Percentiles rank a stretch among this genome's conserved stretches.
Evolutionary conservation across 2,797 vertebrate species (phyloP).

Genomic region (Ciconia nigra): DNA sequence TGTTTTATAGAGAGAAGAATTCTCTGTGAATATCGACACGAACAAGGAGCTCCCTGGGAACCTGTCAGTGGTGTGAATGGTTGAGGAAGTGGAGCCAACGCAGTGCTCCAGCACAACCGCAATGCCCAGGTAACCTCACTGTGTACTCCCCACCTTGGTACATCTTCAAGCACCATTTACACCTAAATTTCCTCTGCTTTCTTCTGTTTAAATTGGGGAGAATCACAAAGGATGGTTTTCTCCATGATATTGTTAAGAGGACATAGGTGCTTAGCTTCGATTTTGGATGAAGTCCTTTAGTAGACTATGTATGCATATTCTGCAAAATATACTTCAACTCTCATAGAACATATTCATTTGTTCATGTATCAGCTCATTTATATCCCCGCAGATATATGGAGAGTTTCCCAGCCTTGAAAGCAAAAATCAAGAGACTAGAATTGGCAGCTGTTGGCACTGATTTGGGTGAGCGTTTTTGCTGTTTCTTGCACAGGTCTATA

Average conservation of each 20-base stretch:
- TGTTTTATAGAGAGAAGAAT: neutral
- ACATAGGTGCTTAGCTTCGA: neutral
- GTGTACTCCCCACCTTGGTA: neutral
- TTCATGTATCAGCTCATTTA: conserved; percentile 11
- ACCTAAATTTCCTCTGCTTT: neutral
- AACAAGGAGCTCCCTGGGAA: neutral
- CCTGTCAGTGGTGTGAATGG: neutral
- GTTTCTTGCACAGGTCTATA: conserved; percentile 14
- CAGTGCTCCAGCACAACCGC: neutral
- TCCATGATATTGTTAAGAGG: neutral
- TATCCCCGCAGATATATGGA: conserved; percentile 56
- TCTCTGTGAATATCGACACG: neutral
- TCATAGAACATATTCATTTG: neutral
- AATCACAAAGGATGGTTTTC: neutral
- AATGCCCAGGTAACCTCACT: neutral
- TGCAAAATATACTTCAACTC: neutral
- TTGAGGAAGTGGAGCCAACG: neutral
- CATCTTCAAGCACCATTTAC: neutral
- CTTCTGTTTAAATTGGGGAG: neutral
- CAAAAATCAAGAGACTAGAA: conserved; percentile 37
- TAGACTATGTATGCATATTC: neutral
- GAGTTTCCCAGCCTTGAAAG: conserved; percentile 55
- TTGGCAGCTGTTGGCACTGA: conserved; percentile 34
- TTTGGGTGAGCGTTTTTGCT: neutral
- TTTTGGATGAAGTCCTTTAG: neutral